A percentile compares a stretch with the other conserved stretches of the same genome.
Conservation (phyloP, 2,797 vertebrate species). For the Ptychobarbus kaznakovi region DNA sequence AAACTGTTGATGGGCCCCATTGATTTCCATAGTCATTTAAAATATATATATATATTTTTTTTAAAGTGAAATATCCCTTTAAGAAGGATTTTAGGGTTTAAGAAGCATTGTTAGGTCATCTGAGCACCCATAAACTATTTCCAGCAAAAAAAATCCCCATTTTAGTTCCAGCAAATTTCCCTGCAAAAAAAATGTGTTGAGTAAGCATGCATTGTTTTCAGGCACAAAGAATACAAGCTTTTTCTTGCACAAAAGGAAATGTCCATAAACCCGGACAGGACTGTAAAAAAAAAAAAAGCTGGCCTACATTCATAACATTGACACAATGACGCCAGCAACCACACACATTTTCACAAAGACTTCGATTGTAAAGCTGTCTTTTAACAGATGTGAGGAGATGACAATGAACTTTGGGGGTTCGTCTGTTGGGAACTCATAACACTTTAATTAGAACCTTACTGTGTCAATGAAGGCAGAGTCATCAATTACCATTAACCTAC, state of each 20-base stretch:
- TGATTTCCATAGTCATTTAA: too few relatives aligned
- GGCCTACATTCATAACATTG: slow-evolving; percentile 26
- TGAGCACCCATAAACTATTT: not conserved
- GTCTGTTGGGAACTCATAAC: slow-evolving; percentile 47
- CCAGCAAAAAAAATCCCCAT: slow-evolving; percentile 1
- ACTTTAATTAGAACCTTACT: slow-evolving; percentile 26
- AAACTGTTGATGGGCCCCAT: not conserved
- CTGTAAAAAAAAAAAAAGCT: slow-evolving; percentile 16
- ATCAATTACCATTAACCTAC: not conserved
- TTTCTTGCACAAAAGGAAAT: slow-evolving; percentile 22
- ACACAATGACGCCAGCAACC: slow-evolving; percentile 16
- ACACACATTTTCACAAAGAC: not conserved
- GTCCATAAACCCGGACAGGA: slow-evolving; percentile 13
- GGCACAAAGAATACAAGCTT: slow-evolving; percentile 5
- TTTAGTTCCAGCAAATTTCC: not conserved
- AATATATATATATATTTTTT: too few relatives aligned
- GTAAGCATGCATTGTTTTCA: slow-evolving; percentile 28
- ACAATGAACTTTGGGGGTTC: slow-evolving; percentile 30
- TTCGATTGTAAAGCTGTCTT: slow-evolving; percentile 42
- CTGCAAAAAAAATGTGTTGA: not conserved
- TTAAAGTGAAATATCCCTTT: too few relatives aligned
- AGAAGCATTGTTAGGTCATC: not conserved
- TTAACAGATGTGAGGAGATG: slow-evolving; percentile 43
- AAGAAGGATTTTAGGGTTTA: not conserved
- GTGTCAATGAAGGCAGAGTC: slow-evolving; percentile 13